These are phyloP conservation scores for Alitta virens DNA, from an alignment of 2,888 invertebrate species.

Conservation along the genomic window DNA sequence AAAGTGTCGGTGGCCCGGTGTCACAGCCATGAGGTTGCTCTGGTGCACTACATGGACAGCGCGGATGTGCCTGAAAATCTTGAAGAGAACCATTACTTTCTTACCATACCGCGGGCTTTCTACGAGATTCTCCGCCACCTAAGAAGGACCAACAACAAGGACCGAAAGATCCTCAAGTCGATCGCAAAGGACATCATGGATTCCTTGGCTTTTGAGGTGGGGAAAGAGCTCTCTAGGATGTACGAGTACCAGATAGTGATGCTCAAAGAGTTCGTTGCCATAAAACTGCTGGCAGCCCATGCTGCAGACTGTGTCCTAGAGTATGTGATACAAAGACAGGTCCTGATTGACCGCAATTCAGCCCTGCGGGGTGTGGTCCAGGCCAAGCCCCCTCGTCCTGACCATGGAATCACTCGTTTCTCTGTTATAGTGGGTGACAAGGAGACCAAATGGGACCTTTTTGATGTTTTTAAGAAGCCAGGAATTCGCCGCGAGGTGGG, in stretches of 20 bases:
- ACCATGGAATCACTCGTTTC: constrained; percentile 8
- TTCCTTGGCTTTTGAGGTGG: constrained; percentile 25
- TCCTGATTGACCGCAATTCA: constrained; percentile 26
- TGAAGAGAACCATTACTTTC: constrained; percentile 10
- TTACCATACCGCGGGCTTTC: constrained; percentile 20
- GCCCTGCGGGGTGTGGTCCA: constrained; percentile 22
- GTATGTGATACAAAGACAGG: constrained; percentile 19
- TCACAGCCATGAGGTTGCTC: constrained; percentile 16
- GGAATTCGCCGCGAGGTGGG: constrained; percentile 25
- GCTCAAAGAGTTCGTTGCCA: constrained; percentile 22
- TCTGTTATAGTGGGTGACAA: constrained; percentile 26
- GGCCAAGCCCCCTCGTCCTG: constrained; percentile 5
- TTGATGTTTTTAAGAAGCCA: constrained; percentile 23
- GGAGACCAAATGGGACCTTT: constrained; percentile 29
- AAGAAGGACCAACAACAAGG: constrained; percentile 12
- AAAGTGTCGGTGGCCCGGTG: constrained; percentile 9
- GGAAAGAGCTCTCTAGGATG: constrained; percentile 26
- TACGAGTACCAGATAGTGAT: constrained; percentile 30
- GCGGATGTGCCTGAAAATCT: constrained; percentile 20
- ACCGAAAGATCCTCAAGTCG: constrained; percentile 17
- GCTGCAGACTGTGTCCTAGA: constrained; percentile 29
- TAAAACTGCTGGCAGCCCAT: constrained; percentile 25
- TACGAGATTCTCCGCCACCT: constrained; percentile 19
- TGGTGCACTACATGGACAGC: constrained; percentile 20
- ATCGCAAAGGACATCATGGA: constrained; percentile 24